A percentile compares a stretch with the other conserved stretches of the same genome.
These are phyloP conservation scores for Telmatochromis sp. DNA, from an alignment of 2,113 vertebrate species.

Conservation along the genomic window DNA sequence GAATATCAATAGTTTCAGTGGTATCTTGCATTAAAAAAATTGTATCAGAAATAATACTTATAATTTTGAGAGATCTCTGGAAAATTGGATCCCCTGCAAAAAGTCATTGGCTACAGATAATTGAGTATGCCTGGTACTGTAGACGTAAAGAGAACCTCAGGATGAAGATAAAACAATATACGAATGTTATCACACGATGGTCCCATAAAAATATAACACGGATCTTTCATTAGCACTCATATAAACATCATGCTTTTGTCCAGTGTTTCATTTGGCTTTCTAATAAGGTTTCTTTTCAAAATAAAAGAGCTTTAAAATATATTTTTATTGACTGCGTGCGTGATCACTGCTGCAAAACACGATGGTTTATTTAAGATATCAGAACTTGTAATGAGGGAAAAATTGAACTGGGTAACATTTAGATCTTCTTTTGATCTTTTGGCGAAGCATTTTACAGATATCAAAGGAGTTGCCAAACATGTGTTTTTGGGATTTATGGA, in stretches of 20 bases:
- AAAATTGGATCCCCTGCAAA: background rate
- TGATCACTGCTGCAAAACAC: background rate
- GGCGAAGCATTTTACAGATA: background rate
- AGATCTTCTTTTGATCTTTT: background rate
- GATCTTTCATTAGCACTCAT: background rate
- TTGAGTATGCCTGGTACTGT: background rate
- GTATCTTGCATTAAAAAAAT: background rate
- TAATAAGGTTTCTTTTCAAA: background rate
- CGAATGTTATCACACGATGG: background rate
- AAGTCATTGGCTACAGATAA: background rate
- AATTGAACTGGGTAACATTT: background rate
- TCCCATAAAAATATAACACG: background rate
- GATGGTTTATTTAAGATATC: background rate
- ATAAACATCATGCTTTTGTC: background rate
- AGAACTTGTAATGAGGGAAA: background rate
- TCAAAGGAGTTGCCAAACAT: background rate
- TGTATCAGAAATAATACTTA: background rate
- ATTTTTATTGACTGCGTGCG: background rate
- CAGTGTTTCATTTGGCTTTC: background rate
- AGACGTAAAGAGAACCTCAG: rapidly evolving
- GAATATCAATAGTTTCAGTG: background rate
- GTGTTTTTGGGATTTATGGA: background rate
- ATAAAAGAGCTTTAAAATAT: background rate
- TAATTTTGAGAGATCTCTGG: background rate
- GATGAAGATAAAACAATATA: background rate